Conservation (phyloP, 2,888 invertebrate species). For the Gastrophysa polygoni region DNA sequence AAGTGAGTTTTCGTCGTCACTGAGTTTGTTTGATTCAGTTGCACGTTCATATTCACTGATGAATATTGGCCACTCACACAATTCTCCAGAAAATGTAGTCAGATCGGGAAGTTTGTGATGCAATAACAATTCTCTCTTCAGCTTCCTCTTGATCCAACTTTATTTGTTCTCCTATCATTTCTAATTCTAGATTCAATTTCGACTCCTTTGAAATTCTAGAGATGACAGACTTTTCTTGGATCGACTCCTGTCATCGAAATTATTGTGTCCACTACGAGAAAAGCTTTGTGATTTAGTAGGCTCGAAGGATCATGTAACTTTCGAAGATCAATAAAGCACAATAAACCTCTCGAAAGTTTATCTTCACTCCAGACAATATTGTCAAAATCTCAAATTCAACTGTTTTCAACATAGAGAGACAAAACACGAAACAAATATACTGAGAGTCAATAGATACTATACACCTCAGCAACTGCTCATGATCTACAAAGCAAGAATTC, state of each 20-base stretch:
- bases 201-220: not conserved
- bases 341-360: too few relatives aligned
- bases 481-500: too few relatives aligned
- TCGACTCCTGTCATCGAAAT: not conserved
- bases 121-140: slow-evolving; percentile 9
- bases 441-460: too few relatives aligned
- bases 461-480: too few relatives aligned
- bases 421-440: too few relatives aligned
- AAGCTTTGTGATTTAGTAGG: too few relatives aligned
- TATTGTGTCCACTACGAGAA: not conserved
- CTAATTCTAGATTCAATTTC: not conserved
- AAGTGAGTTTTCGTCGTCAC: not conserved
- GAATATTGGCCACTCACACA: slow-evolving; percentile 4
- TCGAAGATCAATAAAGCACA: not conserved
- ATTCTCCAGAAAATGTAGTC: not conserved
- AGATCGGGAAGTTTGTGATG: not conserved
- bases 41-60: not conserved
- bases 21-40: not conserved
- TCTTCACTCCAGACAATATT: too few relatives aligned
- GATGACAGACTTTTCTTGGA: not conserved
- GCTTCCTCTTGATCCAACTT: not conserved
- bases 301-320: too few relatives aligned
- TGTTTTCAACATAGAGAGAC: too few relatives aligned
- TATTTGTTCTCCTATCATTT: not conserved
- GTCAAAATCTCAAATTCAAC: too few relatives aligned